Evolutionary conservation across 2,888 invertebrate genomes (phyloP), one percentile per base, ranked within the genome.

Genomic region (Polia nebulosa): DNA sequence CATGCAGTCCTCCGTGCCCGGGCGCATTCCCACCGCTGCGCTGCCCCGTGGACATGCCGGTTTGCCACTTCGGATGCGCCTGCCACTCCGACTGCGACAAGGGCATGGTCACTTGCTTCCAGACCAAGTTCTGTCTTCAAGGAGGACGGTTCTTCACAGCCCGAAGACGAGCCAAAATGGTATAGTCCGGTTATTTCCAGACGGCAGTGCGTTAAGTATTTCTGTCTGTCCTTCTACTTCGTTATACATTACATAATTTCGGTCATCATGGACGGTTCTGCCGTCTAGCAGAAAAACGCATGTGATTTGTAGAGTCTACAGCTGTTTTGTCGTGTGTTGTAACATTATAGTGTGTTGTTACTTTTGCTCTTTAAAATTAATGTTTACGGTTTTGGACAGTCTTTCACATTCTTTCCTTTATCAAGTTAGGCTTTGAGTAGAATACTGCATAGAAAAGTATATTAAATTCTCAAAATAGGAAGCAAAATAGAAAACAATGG

Each of bases 11-110:
- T 0, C 88, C 91, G 0, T 92, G 92, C 53, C 74, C 80, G 0
- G 87, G 85, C 0, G 84, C 88, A 0, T 81, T 78, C 0, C 86
- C 90, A 0, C 91, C 91, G 0, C 72, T 72, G 0, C 72, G 61
- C 13, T 92, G 92, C 55, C 92, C 92, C 0, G 34, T 22, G 3
- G 71, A 73, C 11, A 41, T 86, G 6, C 87, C 88, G 0, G 45
- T 58, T 1, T 91, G 91, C 65, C 64, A 70, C 3, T 76, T 84
- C 0, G 87, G 86, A 0, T 91, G 92, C 56, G 86, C 85, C 2
- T 92, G 92, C 74, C 76, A 85, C 75, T 61, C 63, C 0, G 82
- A 86, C 67, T 92, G 91, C 64, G 59, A 76, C 0, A 51, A 22
- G 0, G 52, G 44, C 0, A 27, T 53, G 4, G 29, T 84, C 11